Conservation (phyloP, 2,113 vertebrate genomes). For the Mus pahari region DNA sequence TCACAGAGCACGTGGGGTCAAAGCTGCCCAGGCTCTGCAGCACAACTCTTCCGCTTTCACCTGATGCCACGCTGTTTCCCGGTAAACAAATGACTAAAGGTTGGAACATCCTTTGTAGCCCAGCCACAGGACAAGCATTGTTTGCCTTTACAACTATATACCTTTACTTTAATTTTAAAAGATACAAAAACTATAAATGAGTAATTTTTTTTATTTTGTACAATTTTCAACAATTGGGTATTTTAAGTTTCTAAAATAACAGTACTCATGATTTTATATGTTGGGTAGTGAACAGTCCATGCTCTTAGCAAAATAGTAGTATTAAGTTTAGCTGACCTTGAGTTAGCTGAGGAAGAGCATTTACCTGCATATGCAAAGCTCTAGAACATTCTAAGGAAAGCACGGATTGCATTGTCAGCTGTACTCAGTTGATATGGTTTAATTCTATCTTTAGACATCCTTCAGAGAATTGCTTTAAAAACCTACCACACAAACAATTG, state of each 20-base stretch:
- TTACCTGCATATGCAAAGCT: background rate
- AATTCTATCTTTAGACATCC: background rate
- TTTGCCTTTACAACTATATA: background rate
- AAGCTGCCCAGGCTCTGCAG: too few relatives aligned
- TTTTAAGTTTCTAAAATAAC: background rate
- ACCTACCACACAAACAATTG: background rate
- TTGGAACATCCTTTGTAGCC: background rate
- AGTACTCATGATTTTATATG: background rate
- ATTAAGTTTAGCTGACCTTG: background rate
- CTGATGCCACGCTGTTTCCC: background rate
- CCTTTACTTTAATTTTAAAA: background rate
- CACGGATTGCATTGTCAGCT: background rate
- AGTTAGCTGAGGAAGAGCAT: background rate
- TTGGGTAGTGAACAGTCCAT: background rate
- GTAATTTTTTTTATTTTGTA: background rate
- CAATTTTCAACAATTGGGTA: background rate
- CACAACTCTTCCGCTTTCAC: background rate
- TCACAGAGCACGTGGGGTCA: background rate
- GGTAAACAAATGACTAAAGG: background rate
- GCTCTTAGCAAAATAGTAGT: background rate
- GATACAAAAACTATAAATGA: background rate
- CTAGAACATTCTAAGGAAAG: background rate
- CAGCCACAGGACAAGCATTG: background rate
- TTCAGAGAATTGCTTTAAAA: constrained; percentile 24
- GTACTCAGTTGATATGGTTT: background rate